Evolutionary conservation across 2,797 vertebrate species (phyloP).

Genomic region (Alosa sapidissima): DNA sequence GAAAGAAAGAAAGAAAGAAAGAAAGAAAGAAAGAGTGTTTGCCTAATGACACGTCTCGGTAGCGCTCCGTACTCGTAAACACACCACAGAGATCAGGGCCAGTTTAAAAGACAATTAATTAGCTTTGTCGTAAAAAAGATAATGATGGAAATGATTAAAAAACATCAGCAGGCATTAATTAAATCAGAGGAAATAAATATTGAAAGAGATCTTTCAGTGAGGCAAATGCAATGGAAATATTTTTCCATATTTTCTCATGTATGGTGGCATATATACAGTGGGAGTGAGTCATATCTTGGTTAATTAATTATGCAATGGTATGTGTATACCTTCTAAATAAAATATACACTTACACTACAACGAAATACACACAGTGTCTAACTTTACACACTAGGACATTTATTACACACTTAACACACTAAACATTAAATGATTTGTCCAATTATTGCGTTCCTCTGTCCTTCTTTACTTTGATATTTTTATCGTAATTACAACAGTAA

Average conservation of each 20-base stretch:
- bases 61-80: conserved; percentile 42
- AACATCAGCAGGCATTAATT: conserved; percentile 37
- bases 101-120: conserved; percentile 48
- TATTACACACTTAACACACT: too few relatives aligned
- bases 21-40: conserved; percentile 59
- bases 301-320: too few relatives aligned
- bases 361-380: too few relatives aligned
- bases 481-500: neutral
- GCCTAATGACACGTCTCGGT: conserved; percentile 59
- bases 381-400: too few relatives aligned
- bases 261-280: neutral
- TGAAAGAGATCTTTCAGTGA: conserved; percentile 35
- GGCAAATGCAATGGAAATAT: neutral
- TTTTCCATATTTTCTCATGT: neutral
- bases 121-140: conserved; percentile 37
- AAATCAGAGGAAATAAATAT: conserved; percentile 44
- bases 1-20: neutral
- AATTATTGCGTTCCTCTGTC: too few relatives aligned
- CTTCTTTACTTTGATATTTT: too few relatives aligned
- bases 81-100: conserved; percentile 38
- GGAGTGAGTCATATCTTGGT: neutral
- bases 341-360: too few relatives aligned
- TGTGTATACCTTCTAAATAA: too few relatives aligned
- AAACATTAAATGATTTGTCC: too few relatives aligned
- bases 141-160: conserved; percentile 37